phyloP scores from a whole-genome alignment of 2,797 vertebrate species.

The Tenualosa thibaudeaui region DNA sequence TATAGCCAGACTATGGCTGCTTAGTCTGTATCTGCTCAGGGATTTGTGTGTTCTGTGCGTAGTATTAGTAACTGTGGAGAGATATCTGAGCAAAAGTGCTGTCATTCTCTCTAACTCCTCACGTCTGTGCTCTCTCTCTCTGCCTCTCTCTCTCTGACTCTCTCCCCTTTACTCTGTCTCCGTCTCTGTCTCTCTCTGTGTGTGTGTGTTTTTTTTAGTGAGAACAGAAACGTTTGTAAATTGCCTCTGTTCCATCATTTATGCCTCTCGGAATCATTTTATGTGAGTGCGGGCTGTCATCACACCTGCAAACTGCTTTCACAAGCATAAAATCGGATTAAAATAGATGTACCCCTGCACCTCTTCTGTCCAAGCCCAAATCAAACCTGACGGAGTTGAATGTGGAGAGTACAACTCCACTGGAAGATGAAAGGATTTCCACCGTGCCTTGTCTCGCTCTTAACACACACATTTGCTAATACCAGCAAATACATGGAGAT shows the following conservation, averaged over 20 bases:
- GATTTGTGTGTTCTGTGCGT: too few species aligned
- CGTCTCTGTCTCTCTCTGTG: too few species aligned
- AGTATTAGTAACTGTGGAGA: too few species aligned
- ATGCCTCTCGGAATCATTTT: conserved; percentile 16
- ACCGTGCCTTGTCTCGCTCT: not conserved
- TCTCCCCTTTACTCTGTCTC: not conserved
- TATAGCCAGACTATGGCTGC: too few species aligned
- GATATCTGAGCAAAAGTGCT: too few species aligned
- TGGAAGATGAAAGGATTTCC: not conserved
- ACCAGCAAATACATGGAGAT: not conserved
- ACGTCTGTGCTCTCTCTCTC: not conserved
- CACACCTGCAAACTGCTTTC: conserved; percentile 5
- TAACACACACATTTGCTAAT: not conserved
- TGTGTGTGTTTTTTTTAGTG: too few species aligned
- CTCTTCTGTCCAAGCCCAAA: not conserved
- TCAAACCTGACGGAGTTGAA: not conserved
- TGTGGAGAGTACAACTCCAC: not conserved
- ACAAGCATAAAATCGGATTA: not conserved
- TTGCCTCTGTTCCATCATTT: conserved; percentile 3
- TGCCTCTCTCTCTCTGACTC: not conserved
- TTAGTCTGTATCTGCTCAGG: too few species aligned
- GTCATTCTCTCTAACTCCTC: not conserved
- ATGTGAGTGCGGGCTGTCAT: not conserved
- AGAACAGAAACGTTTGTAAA: conserved; percentile 18
- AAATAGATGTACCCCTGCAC: conserved; percentile 6